Conservation (phyloP, 2,797 vertebrate genomes). For the Clarias fuscus region DNA sequence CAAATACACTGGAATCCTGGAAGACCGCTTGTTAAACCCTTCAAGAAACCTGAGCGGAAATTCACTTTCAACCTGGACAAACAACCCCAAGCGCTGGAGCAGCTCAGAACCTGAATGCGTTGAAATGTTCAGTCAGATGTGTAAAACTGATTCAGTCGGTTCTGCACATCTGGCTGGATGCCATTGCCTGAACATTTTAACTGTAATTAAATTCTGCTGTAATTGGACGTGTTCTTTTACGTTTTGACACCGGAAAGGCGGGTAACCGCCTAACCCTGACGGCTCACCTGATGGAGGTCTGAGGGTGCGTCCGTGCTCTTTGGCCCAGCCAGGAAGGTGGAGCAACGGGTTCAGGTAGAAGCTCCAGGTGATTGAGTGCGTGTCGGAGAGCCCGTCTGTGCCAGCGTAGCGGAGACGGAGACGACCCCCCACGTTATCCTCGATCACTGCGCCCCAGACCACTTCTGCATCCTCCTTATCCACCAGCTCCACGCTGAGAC, state of each 20-base stretch:
- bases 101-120: background rate
- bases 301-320: conserved; percentile 80
- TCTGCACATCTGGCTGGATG: no score
- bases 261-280: background rate
- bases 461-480: conserved; percentile 75
- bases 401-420: conserved; percentile 86
- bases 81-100: background rate
- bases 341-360: conserved; percentile 94
- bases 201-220: background rate
- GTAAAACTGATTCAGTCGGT: background rate
- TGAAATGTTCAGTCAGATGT: background rate
- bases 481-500: conserved; percentile 88
- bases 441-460: conserved; percentile 87
- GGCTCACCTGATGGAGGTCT: conserved; percentile 86
- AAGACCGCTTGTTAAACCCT: background rate
- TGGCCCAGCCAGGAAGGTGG: conserved; percentile 92
- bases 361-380: conserved; percentile 83
- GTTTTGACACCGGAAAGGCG: background rate
- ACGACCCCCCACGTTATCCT: conserved; percentile 90
- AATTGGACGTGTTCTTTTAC: background rate
- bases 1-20: background rate
- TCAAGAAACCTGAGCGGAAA: no score
- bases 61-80: background rate
- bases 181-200: background rate
- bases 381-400: conserved; percentile 78